Conservation (phyloP, 2,113 vertebrate genomes). For the Enhydra lutris region DNA sequence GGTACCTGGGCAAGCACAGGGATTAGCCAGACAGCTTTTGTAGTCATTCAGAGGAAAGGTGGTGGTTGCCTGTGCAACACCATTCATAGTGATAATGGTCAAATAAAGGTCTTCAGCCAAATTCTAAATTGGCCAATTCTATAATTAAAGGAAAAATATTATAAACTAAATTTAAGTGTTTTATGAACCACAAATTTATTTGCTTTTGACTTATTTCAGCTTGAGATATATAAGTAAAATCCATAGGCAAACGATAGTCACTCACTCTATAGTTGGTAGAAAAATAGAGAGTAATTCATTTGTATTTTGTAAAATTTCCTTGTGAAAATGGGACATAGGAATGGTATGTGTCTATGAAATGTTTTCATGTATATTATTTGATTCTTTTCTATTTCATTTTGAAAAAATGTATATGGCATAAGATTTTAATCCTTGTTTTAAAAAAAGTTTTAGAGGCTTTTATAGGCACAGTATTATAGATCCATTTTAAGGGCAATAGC, state of each 20-base stretch:
- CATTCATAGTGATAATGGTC: background rate
- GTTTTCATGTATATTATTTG: background rate
- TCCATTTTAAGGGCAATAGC: background rate
- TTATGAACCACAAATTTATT: background rate
- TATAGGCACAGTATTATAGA: background rate
- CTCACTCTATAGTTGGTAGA: background rate
- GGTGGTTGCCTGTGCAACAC: accelerated
- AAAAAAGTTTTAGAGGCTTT: background rate
- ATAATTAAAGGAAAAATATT: background rate
- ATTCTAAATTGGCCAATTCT: background rate
- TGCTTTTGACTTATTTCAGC: background rate
- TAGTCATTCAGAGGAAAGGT: background rate
- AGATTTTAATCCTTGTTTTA: background rate
- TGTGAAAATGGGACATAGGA: background rate
- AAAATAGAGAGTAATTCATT: background rate
- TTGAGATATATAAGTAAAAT: background rate
- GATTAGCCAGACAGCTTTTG: background rate
- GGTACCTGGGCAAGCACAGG: background rate
- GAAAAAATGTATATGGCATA: background rate
- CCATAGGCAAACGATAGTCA: background rate
- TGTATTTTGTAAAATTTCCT: background rate
- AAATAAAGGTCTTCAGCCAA: background rate
- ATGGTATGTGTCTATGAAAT: background rate
- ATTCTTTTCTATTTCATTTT: background rate
- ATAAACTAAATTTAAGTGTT: background rate